Percentiles rank a stretch among this genome's conserved stretches.
Evolutionary conservation across 2,797 vertebrate species (phyloP).

Genomic region (Hippopotamyrus pictus): DNA sequence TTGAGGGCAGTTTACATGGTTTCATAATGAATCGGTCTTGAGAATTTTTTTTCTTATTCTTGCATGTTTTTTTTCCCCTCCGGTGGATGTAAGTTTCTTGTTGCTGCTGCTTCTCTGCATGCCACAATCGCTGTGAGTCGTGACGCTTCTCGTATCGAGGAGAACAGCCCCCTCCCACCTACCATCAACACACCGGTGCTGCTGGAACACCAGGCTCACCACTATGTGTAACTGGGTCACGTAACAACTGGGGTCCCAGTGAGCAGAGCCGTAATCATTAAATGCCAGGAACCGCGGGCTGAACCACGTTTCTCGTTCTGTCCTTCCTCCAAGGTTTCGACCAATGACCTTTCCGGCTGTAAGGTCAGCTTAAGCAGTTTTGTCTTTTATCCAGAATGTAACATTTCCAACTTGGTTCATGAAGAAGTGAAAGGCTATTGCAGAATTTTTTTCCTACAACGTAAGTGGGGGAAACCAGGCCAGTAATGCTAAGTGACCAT

Average conservation of each 20-base stretch:
- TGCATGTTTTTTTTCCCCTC: background rate
- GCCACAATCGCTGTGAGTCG: background rate
- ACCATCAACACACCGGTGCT: background rate
- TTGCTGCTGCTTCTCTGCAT: background rate
- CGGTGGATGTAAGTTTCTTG: background rate
- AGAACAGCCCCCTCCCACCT: background rate
- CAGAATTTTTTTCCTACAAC: background rate
- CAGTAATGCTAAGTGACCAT: background rate
- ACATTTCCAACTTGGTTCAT: background rate
- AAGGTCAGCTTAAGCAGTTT: background rate
- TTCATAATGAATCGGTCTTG: background rate
- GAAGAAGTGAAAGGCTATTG: background rate
- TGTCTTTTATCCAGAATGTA: background rate
- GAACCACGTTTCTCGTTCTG: background rate
- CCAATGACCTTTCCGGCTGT: background rate
- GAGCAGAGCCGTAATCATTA: background rate
- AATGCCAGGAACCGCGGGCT: background rate
- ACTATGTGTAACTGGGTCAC: background rate
- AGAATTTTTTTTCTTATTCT: background rate
- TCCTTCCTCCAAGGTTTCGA: background rate
- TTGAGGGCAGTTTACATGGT: background rate
- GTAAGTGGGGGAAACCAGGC: background rate
- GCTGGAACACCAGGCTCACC: background rate
- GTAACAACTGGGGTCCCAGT: background rate
- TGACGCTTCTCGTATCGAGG: background rate